These are phyloP conservation scores for Zaprionus lachaisei DNA, from an alignment of 1,140 invertebrate genomes.

Conservation along the genomic window DNA sequence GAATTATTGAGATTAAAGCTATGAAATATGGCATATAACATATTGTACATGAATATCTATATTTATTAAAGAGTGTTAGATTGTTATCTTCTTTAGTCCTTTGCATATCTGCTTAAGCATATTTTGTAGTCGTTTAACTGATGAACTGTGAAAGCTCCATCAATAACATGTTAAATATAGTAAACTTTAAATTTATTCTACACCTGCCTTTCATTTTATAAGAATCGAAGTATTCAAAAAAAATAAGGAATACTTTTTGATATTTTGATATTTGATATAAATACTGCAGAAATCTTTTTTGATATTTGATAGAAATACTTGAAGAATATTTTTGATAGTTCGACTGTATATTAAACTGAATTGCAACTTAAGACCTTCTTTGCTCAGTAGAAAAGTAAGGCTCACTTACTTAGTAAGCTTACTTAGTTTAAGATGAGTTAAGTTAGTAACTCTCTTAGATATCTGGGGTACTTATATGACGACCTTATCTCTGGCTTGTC, in stretches of 20 bases:
- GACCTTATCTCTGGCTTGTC: not conserved
- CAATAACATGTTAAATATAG: no score
- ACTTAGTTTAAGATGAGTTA: not conserved
- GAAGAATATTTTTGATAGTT: no score
- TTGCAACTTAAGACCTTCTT: not conserved
- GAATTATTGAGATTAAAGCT: not conserved
- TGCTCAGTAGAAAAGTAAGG: not conserved
- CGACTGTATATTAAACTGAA: no score
- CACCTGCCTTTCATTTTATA: no score
- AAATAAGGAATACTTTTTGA: no score
- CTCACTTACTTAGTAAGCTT: not conserved
- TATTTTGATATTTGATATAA: no score
- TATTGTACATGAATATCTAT: no score
- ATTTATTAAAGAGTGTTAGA: not conserved
- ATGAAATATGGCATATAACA: not conserved
- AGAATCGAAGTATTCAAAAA: no score
- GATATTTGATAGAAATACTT: no score
- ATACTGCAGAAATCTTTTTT: no score
- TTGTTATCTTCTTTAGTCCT: not conserved
- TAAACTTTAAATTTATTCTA: no score
- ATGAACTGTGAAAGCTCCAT: not conserved
- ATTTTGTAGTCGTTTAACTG: not conserved
- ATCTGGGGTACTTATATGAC: conserved; percentile 16
- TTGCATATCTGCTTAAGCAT: not conserved
- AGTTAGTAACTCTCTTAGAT: not conserved